Base-by-base conservation (phyloP, 1,140 invertebrate species). In the Lepidurus arcticus region DNA sequence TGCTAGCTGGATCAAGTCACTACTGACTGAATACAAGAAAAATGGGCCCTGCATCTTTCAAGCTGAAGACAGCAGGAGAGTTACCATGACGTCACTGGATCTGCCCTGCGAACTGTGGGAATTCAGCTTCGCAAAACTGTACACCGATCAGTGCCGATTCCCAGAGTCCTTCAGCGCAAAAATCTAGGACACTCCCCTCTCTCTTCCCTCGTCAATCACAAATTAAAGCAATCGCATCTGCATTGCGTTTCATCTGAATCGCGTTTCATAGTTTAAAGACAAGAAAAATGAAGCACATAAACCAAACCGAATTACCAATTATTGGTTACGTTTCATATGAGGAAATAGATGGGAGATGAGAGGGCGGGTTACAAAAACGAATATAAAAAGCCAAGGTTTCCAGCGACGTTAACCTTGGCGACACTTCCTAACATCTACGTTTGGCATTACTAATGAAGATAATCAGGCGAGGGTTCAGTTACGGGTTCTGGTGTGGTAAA, bases 401-500 rank as follows among this genome's bases (percentile, higher is more conserved):
- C 21, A 65, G 53, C 7, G 9, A 65, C 13, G 53, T 21, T 10
- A 65, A 65, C 53, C 53, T 65, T 65, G 53, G 16, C 53, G 34
- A 34, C 34, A 34, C 34, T 34, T 34, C 34, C 34, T 34, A 34
- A 34, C 34, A 65, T 13, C 16, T 16, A 65, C 6, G 7, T 65
- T 65, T 65, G 53, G 53, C 53, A 75, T 44, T 11, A 74, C 75
- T 82, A 85, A 76, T 83, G 84, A 65, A 85, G 80, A 89, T 95
- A 95, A 87, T 93, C 92, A 78, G 92, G 92, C 80, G 90, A 91
- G 73, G 92, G 91, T 85, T 93, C 92, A 44, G 91, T 89, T 81
- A 92, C 88, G 16, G 91, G 91, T 82, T 92, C 90, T 82, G 89
- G 91, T 82, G 93, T 94, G 82, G 94, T 93, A 85, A 96, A 96